Evolutionary conservation across 2,113 vertebrate species (phyloP).

Genomic region (Phalacrocorax pelagicus): DNA sequence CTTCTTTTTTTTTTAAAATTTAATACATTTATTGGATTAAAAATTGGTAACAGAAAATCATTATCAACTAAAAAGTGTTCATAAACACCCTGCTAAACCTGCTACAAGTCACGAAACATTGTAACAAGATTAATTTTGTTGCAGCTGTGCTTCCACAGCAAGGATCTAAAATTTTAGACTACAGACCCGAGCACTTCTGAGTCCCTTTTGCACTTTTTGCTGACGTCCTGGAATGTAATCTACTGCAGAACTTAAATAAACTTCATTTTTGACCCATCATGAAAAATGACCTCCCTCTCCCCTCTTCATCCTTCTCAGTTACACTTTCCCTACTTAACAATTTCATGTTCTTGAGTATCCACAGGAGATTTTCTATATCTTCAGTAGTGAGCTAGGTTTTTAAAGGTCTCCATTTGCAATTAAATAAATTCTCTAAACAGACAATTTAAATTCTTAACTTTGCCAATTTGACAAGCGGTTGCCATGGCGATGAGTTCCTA

Average conservation of each 20-base stretch:
- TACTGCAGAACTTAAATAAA: background rate
- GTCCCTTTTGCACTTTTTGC: slow-evolving; percentile 4
- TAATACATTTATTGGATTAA: background rate
- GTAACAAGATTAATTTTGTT: background rate
- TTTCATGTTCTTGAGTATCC: background rate
- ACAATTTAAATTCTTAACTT: slow-evolving; percentile 23
- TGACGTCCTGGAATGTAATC: background rate
- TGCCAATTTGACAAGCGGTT: background rate
- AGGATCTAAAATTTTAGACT: background rate
- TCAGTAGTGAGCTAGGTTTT: background rate
- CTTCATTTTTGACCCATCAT: background rate
- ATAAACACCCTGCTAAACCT: background rate
- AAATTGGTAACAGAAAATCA: background rate
- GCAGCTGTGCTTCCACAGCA: background rate
- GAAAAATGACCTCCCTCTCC: background rate
- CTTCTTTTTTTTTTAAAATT: background rate
- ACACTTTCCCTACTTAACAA: background rate
- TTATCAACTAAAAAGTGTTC: background rate
- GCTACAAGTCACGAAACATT: background rate
- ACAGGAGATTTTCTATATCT: background rate
- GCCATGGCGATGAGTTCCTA: slow-evolving; percentile 18
- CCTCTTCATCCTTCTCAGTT: background rate
- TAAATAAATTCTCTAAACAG: slow-evolving; percentile 54
- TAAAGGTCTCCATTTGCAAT: slow-evolving; percentile 48
- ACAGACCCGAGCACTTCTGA: background rate